A percentile compares a stretch with the other conserved stretches of the same genome.
Evolutionary conservation across 1,140 invertebrate species (phyloP).

Genomic region (Meloidogyne floridensis): DNA sequence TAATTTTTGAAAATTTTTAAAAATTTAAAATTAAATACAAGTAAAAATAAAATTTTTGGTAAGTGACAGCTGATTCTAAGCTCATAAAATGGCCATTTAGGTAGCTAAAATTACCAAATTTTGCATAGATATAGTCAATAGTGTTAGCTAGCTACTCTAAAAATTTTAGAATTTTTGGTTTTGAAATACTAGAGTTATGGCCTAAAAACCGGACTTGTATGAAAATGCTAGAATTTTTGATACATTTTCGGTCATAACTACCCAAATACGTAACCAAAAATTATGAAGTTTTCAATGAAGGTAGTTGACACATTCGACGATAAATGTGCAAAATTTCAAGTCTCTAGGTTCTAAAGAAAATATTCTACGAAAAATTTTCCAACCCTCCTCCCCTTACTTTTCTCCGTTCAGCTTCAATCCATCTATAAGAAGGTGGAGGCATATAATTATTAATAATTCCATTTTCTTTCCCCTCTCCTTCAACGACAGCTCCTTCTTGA

Average conservation of each 20-base stretch:
- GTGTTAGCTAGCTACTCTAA: too few species aligned
- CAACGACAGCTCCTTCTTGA: neutral
- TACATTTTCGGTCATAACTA: neutral
- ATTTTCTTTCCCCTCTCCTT: conserved; percentile 17
- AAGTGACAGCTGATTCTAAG: too few species aligned
- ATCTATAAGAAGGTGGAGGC: neutral
- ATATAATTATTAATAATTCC: neutral
- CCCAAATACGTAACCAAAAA: neutral
- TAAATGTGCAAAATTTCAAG: neutral
- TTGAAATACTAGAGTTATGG: too few species aligned
- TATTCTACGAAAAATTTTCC: neutral
- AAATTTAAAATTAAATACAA: neutral
- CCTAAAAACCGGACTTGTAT: too few species aligned
- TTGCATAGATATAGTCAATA: too few species aligned
- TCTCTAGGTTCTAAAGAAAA: neutral
- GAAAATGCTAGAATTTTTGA: too few species aligned
- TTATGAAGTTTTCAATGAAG: too few species aligned
- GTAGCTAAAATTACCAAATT: too few species aligned
- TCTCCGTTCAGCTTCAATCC: neutral
- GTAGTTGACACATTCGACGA: too few species aligned
- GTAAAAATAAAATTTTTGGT: too few species aligned
- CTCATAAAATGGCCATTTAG: too few species aligned
- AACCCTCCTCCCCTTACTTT: neutral
- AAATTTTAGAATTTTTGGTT: too few species aligned
- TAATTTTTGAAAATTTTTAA: neutral